Evolutionary conservation across 2,888 invertebrate genomes (phyloP).

Genomic region (Isoperla grammatica): DNA sequence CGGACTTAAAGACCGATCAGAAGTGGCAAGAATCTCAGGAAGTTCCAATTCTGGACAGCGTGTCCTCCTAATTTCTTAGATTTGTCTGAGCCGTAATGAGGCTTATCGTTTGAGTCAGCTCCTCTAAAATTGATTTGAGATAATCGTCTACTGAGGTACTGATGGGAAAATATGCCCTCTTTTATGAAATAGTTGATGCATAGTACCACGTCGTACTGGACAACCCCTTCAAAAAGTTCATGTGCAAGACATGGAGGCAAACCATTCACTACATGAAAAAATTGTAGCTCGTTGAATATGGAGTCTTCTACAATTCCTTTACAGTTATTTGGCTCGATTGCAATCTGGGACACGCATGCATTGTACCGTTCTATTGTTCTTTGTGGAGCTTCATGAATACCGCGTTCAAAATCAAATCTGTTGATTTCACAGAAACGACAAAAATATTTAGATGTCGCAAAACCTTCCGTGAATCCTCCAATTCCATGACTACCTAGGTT

Average conservation of each 20-base stretch:
- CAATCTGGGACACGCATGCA: background rate
- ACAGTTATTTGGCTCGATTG: background rate
- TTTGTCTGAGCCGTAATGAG: background rate
- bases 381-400: background rate
- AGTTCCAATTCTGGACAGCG: conserved; percentile 1
- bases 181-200: background rate
- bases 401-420: background rate
- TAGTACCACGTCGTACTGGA: background rate
- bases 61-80: background rate
- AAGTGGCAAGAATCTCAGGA: background rate
- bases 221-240: background rate
- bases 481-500: conserved; percentile 9
- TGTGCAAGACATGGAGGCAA: conserved; percentile 8
- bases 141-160: background rate
- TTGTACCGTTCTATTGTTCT: background rate
- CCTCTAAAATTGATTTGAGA: background rate
- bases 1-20: background rate
- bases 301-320: background rate
- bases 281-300: background rate
- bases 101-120: background rate
- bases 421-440: conserved; percentile 10
- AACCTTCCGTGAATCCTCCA: conserved; percentile 8
- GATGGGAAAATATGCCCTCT: background rate
- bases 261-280: background rate
- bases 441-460: conserved; percentile 2